phyloP scores from a whole-genome alignment of 2,113 vertebrate species.

The Oreochromis spilurus region DNA sequence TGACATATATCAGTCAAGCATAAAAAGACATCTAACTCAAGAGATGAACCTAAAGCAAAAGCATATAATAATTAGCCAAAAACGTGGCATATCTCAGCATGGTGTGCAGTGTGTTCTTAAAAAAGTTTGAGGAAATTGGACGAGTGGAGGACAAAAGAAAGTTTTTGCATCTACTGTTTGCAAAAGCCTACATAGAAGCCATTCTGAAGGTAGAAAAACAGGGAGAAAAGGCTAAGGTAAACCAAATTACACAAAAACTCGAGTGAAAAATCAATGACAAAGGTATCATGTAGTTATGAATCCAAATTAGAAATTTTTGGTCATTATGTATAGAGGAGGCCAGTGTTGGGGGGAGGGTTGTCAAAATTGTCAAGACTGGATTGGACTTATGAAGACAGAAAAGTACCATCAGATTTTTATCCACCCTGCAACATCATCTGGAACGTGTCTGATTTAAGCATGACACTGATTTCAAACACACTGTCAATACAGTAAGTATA shows the following conservation, averaged over 20 bases:
- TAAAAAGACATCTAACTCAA: neutral
- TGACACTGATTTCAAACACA: neutral
- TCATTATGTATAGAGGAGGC: neutral
- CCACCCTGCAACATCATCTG: neutral
- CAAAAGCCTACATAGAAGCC: neutral
- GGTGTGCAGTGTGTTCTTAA: neutral
- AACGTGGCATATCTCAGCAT: neutral
- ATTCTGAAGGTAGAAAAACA: neutral
- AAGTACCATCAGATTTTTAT: neutral
- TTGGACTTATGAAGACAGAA: neutral
- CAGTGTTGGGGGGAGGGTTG: neutral
- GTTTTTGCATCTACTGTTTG: neutral
- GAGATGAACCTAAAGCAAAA: neutral
- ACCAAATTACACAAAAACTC: neutral
- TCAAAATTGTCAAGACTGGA: neutral
- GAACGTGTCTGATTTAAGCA: neutral
- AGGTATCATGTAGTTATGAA: neutral
- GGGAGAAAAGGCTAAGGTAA: neutral
- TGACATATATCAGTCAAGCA: neutral
- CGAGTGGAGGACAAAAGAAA: neutral
- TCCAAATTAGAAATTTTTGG: neutral
- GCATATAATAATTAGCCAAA: neutral
- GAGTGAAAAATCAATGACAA: neutral
- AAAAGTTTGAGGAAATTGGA: neutral
- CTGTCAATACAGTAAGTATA: neutral